A percentile compares a stretch with the other conserved stretches of the same genome.
Evolutionary conservation across 2,888 invertebrate genomes (phyloP).

Genomic region (Stratiomys singularior): DNA sequence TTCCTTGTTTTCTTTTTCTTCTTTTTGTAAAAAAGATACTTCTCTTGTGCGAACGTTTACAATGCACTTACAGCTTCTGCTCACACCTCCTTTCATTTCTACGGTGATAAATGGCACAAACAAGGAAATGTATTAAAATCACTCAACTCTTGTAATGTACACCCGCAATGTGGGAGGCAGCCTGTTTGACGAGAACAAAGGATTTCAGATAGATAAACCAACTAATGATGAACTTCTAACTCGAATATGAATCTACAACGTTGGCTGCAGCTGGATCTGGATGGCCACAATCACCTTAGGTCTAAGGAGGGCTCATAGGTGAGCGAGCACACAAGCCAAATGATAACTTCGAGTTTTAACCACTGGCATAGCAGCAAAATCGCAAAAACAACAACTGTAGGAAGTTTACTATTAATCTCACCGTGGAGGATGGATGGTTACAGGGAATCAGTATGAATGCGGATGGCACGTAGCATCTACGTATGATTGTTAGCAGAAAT

Average conservation of each 20-base stretch:
- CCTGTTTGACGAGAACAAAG: slow-evolving; percentile 4
- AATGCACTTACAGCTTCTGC: not conserved
- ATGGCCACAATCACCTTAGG: not conserved
- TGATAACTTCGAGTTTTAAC: not conserved
- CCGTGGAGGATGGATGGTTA: slow-evolving; percentile 18
- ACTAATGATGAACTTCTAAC: slow-evolving; percentile 37
- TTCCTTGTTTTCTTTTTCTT: no score
- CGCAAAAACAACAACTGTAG: slow-evolving; percentile 3
- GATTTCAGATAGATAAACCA: slow-evolving; percentile 25
- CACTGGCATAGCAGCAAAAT: not conserved
- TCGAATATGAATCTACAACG: not conserved
- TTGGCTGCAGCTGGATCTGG: not conserved
- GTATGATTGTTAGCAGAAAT: not conserved
- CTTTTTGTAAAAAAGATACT: no score
- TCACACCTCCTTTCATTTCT: not conserved
- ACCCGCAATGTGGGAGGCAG: not conserved
- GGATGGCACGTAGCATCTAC: not conserved
- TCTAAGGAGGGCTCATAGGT: not conserved
- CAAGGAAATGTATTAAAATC: slow-evolving; percentile 29
- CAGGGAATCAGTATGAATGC: no score
- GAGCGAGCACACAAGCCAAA: not conserved
- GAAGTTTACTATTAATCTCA: slow-evolving; percentile 22
- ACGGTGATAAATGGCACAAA: slow-evolving; percentile 25
- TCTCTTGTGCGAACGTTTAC: not conserved
- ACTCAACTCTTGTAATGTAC: slow-evolving; percentile 17